These are phyloP conservation scores for Lamproptera curius DNA, from an alignment of 2,888 invertebrate species.

Conservation along the genomic window DNA sequence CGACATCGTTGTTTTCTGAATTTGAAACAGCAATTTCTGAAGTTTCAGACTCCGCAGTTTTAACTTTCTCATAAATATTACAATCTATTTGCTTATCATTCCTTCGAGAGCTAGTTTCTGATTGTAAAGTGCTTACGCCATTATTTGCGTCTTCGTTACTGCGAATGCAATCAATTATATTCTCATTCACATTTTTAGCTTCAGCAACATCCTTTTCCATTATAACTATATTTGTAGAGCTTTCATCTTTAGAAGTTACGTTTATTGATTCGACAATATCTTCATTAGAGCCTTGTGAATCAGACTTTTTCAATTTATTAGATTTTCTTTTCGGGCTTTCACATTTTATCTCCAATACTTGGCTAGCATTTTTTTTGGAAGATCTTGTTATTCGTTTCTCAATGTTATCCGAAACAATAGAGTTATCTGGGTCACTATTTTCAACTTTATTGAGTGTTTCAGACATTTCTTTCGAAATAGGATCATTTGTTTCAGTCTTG, in stretches of 20 bases:
- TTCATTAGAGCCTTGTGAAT: conserved; percentile 48
- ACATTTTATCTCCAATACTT: conserved; percentile 2
- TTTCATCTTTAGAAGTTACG: conserved; percentile 5
- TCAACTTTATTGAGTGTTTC: conserved; percentile 20
- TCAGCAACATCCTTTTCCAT: not conserved
- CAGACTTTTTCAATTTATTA: conserved; percentile 31
- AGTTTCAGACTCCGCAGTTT: not conserved
- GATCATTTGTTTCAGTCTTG: conserved; percentile 16
- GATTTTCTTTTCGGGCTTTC: not conserved
- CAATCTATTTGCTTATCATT: not conserved
- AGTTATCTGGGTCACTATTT: conserved; percentile 16
- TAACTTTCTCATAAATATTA: not conserved
- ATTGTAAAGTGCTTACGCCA: too few relatives aligned
- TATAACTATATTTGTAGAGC: conserved; percentile 1
- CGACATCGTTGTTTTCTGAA: conserved; percentile 11
- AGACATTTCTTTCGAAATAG: too few relatives aligned
- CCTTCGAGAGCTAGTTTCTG: too few relatives aligned
- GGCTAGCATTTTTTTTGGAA: conserved; percentile 29
- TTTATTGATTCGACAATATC: conserved; percentile 29
- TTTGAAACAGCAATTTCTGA: not conserved
- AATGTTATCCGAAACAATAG: conserved; percentile 18
- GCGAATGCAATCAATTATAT: too few relatives aligned
- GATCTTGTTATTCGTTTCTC: conserved; percentile 42
- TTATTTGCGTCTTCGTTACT: too few relatives aligned
- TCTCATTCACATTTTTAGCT: not conserved